phyloP scores from a whole-genome alignment of 2,797 vertebrate genomes.

The Galaxias olidus region DNA sequence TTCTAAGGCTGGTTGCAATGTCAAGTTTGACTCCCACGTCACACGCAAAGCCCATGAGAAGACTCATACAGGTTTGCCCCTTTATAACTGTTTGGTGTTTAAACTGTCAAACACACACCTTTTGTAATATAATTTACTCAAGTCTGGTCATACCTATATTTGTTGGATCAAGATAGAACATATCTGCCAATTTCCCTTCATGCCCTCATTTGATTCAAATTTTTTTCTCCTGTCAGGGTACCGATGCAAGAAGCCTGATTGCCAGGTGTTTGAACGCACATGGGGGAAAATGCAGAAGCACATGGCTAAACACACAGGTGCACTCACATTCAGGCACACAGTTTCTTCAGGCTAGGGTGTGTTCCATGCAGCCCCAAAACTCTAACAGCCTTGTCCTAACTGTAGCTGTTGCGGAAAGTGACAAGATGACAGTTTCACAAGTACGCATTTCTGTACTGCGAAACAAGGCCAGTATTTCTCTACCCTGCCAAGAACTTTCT shows the following conservation, averaged over 20 bases:
- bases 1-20: conserved; percentile 56
- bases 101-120: conserved; percentile 12
- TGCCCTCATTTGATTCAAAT: neutral
- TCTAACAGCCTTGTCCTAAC: neutral
- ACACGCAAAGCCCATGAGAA: conserved; percentile 73
- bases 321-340: neutral
- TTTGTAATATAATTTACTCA: too few species aligned
- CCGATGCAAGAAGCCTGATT: conserved; percentile 61
- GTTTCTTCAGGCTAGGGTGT: neutral
- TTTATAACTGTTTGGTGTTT: neutral
- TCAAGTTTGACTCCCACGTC: conserved; percentile 61
- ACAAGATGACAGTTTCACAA: conserved; percentile 3
- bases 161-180: too few species aligned
- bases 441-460: neutral
- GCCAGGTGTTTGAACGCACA: conserved; percentile 62
- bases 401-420: neutral
- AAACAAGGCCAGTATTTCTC: neutral
- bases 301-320: conserved; percentile 71
- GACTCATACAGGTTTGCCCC: conserved; percentile 70
- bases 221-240: conserved; percentile 70
- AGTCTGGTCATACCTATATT: too few species aligned
- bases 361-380: neutral
- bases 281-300: conserved; percentile 76
- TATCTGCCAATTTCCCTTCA: too few species aligned
- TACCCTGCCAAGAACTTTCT: neutral